These are phyloP conservation scores for Netelia fuscicornis DNA, from an alignment of 2,888 invertebrate species.

Conservation along the genomic window DNA sequence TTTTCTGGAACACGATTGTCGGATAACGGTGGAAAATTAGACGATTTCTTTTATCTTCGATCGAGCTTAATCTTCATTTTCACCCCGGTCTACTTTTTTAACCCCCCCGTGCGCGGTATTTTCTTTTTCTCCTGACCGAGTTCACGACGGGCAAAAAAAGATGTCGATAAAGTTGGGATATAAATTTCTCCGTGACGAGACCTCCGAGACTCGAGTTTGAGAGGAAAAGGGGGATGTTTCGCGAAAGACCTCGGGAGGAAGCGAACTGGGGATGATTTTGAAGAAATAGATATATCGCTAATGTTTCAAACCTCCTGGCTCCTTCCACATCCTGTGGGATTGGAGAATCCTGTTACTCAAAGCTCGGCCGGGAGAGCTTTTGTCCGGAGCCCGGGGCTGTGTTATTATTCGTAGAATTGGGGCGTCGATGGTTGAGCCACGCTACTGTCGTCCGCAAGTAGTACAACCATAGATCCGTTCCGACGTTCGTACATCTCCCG, in stretches of 20 bases:
- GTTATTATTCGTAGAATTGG: constrained; percentile 40
- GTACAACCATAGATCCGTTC: constrained; percentile 15
- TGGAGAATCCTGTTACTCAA: constrained; percentile 28
- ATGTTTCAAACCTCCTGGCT: constrained; percentile 4
- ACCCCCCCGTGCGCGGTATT: background rate
- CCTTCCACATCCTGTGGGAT: constrained; percentile 24
- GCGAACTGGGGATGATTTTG: background rate
- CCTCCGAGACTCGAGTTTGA: constrained; percentile 15
- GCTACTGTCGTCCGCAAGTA: background rate
- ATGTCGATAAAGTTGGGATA: constrained; percentile 16
- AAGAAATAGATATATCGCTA: constrained; percentile 18
- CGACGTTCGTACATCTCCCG: background rate
- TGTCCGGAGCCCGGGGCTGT: constrained; percentile 26
- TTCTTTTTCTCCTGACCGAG: background rate
- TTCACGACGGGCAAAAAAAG: background rate
- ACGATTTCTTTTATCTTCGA: background rate
- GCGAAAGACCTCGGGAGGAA: background rate
- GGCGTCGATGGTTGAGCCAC: constrained; percentile 10
- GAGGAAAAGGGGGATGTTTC: background rate
- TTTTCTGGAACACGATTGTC: too few relatives aligned
- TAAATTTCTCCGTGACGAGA: constrained; percentile 25
- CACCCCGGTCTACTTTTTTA: background rate
- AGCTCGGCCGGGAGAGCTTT: constrained; percentile 49
- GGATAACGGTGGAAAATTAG: background rate
- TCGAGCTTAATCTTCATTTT: background rate